These are phyloP conservation scores for Dicaeum eximium DNA, from an alignment of 2,113 vertebrate species.

Conservation along the genomic window DNA sequence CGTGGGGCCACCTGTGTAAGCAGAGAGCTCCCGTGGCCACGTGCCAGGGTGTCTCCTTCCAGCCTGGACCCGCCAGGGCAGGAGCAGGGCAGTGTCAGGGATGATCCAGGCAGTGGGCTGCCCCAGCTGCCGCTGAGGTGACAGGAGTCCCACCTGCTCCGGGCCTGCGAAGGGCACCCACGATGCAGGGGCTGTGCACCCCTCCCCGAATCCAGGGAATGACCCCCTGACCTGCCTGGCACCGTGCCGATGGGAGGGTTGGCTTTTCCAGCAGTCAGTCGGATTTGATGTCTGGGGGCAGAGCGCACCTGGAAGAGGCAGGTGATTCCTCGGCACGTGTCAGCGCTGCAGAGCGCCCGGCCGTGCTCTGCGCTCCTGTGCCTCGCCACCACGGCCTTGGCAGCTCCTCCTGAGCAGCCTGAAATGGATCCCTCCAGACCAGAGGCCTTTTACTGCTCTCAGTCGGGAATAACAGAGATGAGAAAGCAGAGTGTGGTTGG, in stretches of 20 bases:
- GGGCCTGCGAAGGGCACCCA: accelerated
- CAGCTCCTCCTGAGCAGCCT: background rate
- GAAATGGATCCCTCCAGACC: background rate
- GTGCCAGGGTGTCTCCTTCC: background rate
- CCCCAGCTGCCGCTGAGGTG: background rate
- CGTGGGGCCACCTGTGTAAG: background rate
- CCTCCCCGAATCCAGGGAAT: background rate
- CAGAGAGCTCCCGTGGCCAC: background rate
- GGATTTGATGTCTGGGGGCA: background rate
- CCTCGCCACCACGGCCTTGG: accelerated
- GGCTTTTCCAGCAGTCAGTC: background rate
- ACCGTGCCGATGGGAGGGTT: accelerated
- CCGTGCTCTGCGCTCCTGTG: accelerated
- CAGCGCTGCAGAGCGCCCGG: accelerated
- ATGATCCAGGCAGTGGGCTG: accelerated
- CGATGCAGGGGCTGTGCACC: accelerated
- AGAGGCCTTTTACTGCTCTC: background rate
- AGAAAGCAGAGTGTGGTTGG: background rate
- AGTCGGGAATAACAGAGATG: background rate
- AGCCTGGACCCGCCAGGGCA: background rate
- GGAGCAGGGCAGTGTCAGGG: background rate
- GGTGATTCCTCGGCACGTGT: background rate
- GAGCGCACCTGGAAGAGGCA: background rate
- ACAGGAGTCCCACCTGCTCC: background rate
- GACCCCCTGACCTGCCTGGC: accelerated